Evolutionary conservation across 92 coral and sea anemone genomes (phyloP).

Genomic region (Epizoanthus ramosus): DNA sequence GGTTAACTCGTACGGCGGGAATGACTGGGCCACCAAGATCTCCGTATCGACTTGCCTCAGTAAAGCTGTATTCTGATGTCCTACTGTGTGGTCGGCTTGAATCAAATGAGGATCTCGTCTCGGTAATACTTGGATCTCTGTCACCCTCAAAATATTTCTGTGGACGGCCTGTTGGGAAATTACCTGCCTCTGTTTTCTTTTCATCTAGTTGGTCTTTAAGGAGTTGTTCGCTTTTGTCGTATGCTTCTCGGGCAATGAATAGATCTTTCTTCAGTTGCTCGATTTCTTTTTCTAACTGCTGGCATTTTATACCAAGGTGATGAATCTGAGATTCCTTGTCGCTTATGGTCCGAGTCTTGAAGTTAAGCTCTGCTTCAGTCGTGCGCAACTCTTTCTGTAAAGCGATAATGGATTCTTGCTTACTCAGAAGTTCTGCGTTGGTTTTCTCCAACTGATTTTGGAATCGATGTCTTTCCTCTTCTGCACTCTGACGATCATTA

Average conservation of each 20-base stretch:
- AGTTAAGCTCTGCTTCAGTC: slow-evolving; percentile 67
- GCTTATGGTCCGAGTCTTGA: slow-evolving; percentile 73
- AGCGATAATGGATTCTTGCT: slow-evolving; percentile 82
- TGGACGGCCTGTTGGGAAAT: too few species aligned
- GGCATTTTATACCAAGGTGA: slow-evolving; percentile 69
- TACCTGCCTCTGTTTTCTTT: neutral
- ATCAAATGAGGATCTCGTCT: neutral
- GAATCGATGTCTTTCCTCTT: slow-evolving; percentile 64
- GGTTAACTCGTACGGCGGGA: slow-evolving; percentile 37
- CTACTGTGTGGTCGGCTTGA: neutral
- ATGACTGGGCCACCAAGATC: slow-evolving; percentile 9
- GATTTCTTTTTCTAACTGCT: slow-evolving; percentile 80
- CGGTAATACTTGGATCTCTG: neutral
- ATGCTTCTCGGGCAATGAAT: slow-evolving; percentile 70
- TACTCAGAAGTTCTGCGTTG: slow-evolving; percentile 78
- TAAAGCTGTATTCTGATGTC: neutral
- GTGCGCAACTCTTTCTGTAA: slow-evolving; percentile 85
- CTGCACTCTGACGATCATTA: slow-evolving; percentile 70
- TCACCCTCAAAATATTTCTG: neutral
- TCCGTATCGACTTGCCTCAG: neutral
- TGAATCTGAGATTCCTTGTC: slow-evolving; percentile 84
- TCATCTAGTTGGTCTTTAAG: slow-evolving; percentile 52
- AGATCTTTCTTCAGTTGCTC: slow-evolving; percentile 86
- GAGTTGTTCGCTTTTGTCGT: slow-evolving; percentile 65
- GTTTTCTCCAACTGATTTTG: slow-evolving; percentile 88